phyloP scores from a whole-genome alignment of 2,888 invertebrate species.

The Standfussiana lucernea region DNA sequence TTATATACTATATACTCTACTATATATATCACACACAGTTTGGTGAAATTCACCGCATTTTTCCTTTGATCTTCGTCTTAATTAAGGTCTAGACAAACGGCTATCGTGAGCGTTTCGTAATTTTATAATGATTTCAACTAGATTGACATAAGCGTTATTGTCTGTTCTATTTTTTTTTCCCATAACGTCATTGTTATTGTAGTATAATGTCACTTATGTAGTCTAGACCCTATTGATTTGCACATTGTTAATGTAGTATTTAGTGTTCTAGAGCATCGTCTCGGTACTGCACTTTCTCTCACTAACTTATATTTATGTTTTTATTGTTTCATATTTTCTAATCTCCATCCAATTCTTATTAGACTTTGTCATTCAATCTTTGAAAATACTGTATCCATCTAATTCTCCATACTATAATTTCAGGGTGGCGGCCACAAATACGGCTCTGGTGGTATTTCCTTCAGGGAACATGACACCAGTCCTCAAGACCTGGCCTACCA shows the following conservation, averaged over 20 bases:
- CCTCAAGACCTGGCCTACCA: conserved; percentile 94
- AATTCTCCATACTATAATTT: conserved; percentile 28
- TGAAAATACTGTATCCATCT: not conserved
- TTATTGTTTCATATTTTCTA: not conserved
- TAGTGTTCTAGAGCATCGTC: too few relatives aligned
- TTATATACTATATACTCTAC: too few relatives aligned
- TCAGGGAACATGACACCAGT: conserved; percentile 90
- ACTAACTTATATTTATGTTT: not conserved
- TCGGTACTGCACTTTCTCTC: not conserved
- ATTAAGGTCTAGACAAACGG: not conserved
- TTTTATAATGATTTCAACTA: not conserved
- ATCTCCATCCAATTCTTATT: not conserved
- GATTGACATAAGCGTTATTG: too few relatives aligned
- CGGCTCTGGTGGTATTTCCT: conserved; percentile 91
- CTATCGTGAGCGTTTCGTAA: not conserved
- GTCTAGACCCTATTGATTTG: not conserved
- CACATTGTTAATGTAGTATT: not conserved
- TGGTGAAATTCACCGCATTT: not conserved
- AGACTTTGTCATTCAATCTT: not conserved
- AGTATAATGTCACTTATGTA: too few relatives aligned
- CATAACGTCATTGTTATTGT: not conserved
- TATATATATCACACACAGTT: not conserved
- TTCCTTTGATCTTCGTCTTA: not conserved
- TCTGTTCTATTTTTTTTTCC: too few relatives aligned
- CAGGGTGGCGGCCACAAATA: conserved; percentile 84